Base-by-base conservation (phyloP, 2,113 vertebrate genomes). In the Brienomyrus brachyistius region DNA sequence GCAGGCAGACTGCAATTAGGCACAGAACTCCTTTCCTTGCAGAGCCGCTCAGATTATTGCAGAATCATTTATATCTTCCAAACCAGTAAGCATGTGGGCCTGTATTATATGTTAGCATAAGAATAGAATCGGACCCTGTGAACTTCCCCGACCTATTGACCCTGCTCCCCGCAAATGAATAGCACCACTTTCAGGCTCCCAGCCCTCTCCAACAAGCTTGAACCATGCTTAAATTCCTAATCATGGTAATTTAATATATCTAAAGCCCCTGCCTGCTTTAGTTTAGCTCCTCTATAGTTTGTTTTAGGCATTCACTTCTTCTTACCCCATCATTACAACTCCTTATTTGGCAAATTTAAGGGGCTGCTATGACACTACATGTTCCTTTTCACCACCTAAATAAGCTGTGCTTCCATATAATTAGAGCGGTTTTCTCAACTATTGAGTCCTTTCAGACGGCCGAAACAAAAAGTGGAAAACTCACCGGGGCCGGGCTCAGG, bases 201-300 rank as follows among this genome's bases (percentile, higher is more conserved):
- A 95, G 94, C 95, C 95, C 96, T 97, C 97, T 98, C 97, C 97
- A 97, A 95, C 96, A 96, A 96, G 96, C 96, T 96, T 95, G 95
- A 96, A 97, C 96, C 96, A 97, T 96, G 97, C 96, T 96, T 96
- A 95, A 96, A 97, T 97, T 98, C 97, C 97, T 97, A 98, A 98
- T 98, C 97, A 97, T 97, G 97, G 97, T 98, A 97, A 98, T 99
- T 99, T 98, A 99, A 98, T 99, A 98, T 97, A 98, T 97, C 96
- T 97, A 96, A 97, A 98, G 97, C 96, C 96, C 94, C 97, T 94
- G 94, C 96, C 95, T 95, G 96, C 96, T 97, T 97, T 97, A 96
- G 97, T 96, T 96, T 96, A 96, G 91, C 95, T 96, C 94, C 95
- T 96, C 96, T 94, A 91, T 95, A 97, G 97, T 98, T 98, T 98